Evolutionary conservation across 2,113 vertebrate species (phyloP).

Genomic region (Polypterus bichir): DNA sequence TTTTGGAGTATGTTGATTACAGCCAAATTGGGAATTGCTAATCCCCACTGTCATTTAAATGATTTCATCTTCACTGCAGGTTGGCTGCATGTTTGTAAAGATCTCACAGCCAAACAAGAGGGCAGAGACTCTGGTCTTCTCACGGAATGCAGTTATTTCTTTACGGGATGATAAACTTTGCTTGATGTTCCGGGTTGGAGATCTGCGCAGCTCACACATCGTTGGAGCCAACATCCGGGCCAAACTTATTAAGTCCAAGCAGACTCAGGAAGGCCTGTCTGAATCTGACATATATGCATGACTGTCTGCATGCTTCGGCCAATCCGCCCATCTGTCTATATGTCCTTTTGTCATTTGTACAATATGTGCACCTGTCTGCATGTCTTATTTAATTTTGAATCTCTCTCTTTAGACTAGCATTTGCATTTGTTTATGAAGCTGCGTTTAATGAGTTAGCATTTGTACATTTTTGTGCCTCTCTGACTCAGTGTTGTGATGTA

Average conservation of each 20-base stretch:
- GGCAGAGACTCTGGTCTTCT: conserved; percentile 61
- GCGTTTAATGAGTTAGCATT: too few relatives aligned
- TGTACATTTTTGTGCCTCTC: too few relatives aligned
- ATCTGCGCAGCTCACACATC: conserved; percentile 60
- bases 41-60: too few relatives aligned
- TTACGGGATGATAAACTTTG: conserved; percentile 55
- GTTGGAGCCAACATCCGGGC: conserved; percentile 65
- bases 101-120: conserved; percentile 65
- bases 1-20: too few relatives aligned
- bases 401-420: too few relatives aligned
- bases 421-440: too few relatives aligned
- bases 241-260: conserved; percentile 64
- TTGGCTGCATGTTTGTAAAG: conserved; percentile 67
- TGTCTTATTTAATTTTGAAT: too few relatives aligned
- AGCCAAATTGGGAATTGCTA: too few relatives aligned
- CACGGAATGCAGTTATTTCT: conserved; percentile 55
- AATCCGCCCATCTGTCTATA: too few relatives aligned
- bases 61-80: conserved; percentile 25
- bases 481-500: too few relatives aligned
- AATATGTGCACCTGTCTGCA: too few relatives aligned
- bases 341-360: too few relatives aligned
- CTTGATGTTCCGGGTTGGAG: conserved; percentile 60
- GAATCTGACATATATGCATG: neutral
- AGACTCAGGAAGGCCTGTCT: conserved; percentile 55
- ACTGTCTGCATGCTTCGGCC: neutral